A percentile compares a stretch with the other conserved stretches of the same genome.
phyloP scores from a whole-genome alignment of 2,888 invertebrate species.

The Drosophila mettleri region DNA sequence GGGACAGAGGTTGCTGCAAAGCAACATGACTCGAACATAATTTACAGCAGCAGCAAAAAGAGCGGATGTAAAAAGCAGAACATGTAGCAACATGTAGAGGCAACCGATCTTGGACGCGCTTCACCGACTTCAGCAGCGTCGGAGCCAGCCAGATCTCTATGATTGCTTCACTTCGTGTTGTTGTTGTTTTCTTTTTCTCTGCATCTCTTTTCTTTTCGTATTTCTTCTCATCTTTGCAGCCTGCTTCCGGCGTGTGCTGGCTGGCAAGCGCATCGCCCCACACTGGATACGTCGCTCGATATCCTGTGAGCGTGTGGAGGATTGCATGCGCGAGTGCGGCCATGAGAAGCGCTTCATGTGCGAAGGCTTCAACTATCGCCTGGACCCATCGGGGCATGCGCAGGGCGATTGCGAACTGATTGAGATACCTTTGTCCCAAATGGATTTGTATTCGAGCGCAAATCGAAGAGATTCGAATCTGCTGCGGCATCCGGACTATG shows the following conservation, averaged over 20 bases:
- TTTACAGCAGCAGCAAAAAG: conserved; percentile 61
- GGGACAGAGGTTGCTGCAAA: conserved; percentile 21
- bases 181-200: background rate
- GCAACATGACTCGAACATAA: conserved; percentile 79
- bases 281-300: conserved; percentile 89
- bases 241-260: conserved; percentile 91
- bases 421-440: conserved; percentile 89
- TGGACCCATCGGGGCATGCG: conserved; percentile 89
- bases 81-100: conserved; percentile 55
- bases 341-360: conserved; percentile 91
- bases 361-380: conserved; percentile 94
- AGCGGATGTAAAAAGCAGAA: conserved; percentile 30
- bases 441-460: conserved; percentile 87
- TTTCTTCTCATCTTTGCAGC: conserved; percentile 86
- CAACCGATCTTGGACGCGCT: conserved; percentile 73
- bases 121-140: conserved; percentile 61
- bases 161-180: conserved; percentile 35
- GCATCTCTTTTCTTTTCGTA: background rate
- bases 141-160: no score
- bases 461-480: conserved; percentile 86
- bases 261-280: conserved; percentile 90
- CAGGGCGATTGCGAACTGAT: conserved; percentile 92
- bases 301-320: conserved; percentile 90
- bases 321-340: conserved; percentile 91
- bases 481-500: conserved; percentile 88